Conservation (phyloP, 2,113 vertebrate genomes). For the Bos taurus region DNA sequence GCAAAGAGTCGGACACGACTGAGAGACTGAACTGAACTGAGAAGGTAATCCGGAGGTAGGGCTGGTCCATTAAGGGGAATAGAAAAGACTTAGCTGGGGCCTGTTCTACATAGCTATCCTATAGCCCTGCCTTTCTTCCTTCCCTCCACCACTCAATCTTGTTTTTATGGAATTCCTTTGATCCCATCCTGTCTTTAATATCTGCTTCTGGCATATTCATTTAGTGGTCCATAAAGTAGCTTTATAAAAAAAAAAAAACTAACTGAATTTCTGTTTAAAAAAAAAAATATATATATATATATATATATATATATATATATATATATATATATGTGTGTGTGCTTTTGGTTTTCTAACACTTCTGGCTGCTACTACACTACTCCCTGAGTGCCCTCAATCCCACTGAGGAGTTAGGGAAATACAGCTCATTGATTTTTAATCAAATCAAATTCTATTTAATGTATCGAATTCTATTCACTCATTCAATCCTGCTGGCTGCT, state of each 20-base stretch:
- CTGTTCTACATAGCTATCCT: neutral
- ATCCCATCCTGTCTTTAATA: neutral
- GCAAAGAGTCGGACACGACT: accelerated
- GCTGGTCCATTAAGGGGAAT: neutral
- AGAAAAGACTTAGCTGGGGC: neutral
- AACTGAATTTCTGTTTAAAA: neutral
- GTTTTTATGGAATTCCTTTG: neutral
- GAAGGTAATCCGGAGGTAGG: neutral
- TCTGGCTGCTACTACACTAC: neutral
- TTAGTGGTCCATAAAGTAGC: neutral
- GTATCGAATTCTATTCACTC: no score
- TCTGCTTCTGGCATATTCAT: neutral
- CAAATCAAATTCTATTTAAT: neutral
- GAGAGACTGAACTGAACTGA: no score
- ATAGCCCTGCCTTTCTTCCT: neutral
- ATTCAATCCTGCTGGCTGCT: neutral
- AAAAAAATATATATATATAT: no score
- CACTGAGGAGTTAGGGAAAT: neutral
- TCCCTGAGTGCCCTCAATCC: neutral
- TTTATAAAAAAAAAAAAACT: neutral
- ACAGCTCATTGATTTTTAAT: neutral
- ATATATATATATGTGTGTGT: neutral
- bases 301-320: no score
- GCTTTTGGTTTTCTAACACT: neutral
- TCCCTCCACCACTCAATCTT: neutral